Conservation (phyloP, 2,888 invertebrate genomes). For the Eupelmus urozonus region DNA sequence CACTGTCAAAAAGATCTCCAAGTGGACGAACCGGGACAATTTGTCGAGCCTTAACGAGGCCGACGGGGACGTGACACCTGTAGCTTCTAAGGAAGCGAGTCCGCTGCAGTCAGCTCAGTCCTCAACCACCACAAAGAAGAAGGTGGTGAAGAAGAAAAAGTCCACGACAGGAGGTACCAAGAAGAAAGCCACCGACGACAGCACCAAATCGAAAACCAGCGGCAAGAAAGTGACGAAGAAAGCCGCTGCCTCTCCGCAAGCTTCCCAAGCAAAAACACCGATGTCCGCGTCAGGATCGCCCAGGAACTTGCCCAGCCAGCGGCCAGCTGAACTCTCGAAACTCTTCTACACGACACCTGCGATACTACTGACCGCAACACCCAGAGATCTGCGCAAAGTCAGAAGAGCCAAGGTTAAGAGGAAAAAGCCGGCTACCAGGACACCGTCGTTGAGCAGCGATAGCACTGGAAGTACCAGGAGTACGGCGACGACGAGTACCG, state of each 20-base stretch:
- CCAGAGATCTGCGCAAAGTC: conserved; percentile 73
- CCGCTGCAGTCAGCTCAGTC: conserved; percentile 63
- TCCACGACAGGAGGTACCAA: conserved; percentile 62
- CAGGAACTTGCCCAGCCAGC: conserved; percentile 66
- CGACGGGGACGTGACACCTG: conserved; percentile 63
- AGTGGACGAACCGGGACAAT: conserved; percentile 71
- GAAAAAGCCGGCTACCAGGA: conserved; percentile 70
- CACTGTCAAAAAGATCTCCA: conserved; percentile 64
- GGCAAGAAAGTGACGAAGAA: conserved; percentile 64
- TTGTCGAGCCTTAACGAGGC: conserved; percentile 66
- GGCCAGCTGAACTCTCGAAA: conserved; percentile 72
- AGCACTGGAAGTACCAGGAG: conserved; percentile 73
- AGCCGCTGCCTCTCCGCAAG: conserved; percentile 60
- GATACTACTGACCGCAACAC: conserved; percentile 73
- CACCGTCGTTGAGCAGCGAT: conserved; percentile 72
- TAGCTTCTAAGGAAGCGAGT: conserved; percentile 58
- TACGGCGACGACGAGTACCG: conserved; percentile 70
- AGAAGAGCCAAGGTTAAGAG: conserved; percentile 73
- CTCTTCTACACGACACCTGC: conserved; percentile 75
- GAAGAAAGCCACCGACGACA: conserved; percentile 58
- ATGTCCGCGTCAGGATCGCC: conserved; percentile 63
- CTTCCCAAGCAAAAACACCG: conserved; percentile 61
- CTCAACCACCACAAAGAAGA: conserved; percentile 67
- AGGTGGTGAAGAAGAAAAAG: conserved; percentile 69
- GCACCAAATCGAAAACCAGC: conserved; percentile 62